phyloP scores from a whole-genome alignment of 2,888 invertebrate species.

The Sarcophaga rosellei region DNA sequence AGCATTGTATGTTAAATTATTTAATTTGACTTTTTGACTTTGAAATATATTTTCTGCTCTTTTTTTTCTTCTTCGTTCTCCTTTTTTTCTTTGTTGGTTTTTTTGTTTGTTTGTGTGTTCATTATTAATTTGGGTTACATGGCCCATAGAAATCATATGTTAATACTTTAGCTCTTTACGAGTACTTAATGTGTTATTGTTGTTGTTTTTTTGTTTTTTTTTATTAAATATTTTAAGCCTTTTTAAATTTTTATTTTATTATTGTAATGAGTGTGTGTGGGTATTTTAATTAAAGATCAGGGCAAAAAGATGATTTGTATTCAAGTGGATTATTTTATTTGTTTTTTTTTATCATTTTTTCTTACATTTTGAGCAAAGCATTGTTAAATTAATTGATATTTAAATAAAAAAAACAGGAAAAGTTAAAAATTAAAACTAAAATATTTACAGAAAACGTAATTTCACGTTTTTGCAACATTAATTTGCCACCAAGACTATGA shows the following conservation, averaged over 20 bases:
- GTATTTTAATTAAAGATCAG: background rate
- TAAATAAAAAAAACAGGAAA: no score
- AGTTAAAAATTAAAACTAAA: no score
- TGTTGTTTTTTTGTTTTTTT: background rate
- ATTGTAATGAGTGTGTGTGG: background rate
- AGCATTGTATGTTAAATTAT: slow-evolving; percentile 50
- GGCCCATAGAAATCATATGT: slow-evolving; percentile 45
- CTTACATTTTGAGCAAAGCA: no score
- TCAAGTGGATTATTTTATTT: background rate
- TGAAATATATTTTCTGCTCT: background rate
- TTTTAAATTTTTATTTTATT: background rate
- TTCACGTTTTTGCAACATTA: no score
- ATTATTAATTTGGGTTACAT: slow-evolving; percentile 53
- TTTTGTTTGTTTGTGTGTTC: slow-evolving; percentile 15
- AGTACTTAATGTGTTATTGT: background rate
- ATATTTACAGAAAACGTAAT: no score
- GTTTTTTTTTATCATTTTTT: background rate
- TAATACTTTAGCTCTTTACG: background rate
- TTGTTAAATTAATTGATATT: no score
- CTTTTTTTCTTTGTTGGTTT: slow-evolving; percentile 9
- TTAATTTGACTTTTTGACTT: slow-evolving; percentile 52
- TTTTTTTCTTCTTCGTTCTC: slow-evolving; percentile 54
- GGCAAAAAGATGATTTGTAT: slow-evolving; percentile 29
- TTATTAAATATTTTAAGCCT: background rate
- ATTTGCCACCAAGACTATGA: no score